Evolutionary conservation across 2,888 invertebrate genomes (phyloP).

Genomic region (Strigamia maritima): DNA sequence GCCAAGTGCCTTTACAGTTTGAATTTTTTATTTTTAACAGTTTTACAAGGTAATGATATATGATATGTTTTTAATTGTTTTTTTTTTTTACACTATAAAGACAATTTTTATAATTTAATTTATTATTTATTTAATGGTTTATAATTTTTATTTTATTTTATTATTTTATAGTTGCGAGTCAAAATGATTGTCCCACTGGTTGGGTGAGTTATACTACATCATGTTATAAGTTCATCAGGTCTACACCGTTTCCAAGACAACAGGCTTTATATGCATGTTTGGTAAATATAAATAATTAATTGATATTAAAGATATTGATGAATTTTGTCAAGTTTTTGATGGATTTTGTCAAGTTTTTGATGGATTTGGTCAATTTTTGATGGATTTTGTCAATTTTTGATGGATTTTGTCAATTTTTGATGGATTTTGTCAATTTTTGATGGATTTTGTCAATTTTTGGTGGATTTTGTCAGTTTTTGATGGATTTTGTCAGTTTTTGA

Average conservation of each 20-base stretch:
- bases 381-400: too few species aligned
- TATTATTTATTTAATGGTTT: background rate
- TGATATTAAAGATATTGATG: too few species aligned
- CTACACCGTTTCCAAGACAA: slow-evolving; percentile 72
- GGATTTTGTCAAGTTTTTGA: too few species aligned
- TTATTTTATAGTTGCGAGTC: background rate
- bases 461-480: too few species aligned
- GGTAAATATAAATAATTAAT: slow-evolving; percentile 46
- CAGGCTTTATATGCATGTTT: slow-evolving; percentile 80
- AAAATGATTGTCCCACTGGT: slow-evolving; percentile 68
- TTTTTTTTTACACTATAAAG: background rate
- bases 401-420: too few species aligned
- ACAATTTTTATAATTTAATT: background rate
- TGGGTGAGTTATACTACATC: slow-evolving; percentile 79
- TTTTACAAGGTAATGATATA: background rate
- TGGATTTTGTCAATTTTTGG: too few species aligned
- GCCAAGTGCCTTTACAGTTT: background rate
- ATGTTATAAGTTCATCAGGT: slow-evolving; percentile 87
- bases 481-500: too few species aligned
- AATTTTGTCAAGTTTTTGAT: too few species aligned
- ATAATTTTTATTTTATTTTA: background rate
- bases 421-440: too few species aligned
- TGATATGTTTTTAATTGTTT: background rate
- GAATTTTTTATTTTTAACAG: background rate
- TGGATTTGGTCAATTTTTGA: too few species aligned